Evolutionary conservation across 2,888 invertebrate genomes (phyloP).

Genomic region (Monochamus alternatus): DNA sequence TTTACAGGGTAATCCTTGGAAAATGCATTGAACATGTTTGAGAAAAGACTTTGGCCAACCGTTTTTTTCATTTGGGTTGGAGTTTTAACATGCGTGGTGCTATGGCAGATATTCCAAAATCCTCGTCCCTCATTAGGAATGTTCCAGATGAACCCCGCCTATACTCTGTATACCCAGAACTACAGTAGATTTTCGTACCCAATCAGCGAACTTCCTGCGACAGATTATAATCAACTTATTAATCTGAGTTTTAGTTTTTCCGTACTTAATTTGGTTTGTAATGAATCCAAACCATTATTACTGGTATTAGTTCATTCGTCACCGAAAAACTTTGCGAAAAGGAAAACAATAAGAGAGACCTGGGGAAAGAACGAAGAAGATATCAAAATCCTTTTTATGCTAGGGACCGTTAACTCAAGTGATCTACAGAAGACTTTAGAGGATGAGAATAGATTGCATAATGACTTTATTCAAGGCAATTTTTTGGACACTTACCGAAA

Average conservation of each 20-base stretch:
- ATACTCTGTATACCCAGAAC: slow-evolving; percentile 57
- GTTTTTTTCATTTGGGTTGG: slow-evolving; percentile 49
- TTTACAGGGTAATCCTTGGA: slow-evolving; percentile 45
- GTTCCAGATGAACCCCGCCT: slow-evolving; percentile 42
- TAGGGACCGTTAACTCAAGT: slow-evolving; percentile 74
- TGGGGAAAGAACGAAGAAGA: slow-evolving; percentile 78
- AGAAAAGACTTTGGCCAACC: slow-evolving; percentile 57
- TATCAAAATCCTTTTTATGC: slow-evolving; percentile 78
- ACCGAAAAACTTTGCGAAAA: slow-evolving; percentile 77
- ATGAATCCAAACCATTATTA: slow-evolving; percentile 67
- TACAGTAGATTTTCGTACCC: slow-evolving; percentile 54
- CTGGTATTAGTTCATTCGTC: slow-evolving; percentile 81
- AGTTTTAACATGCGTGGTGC: slow-evolving; percentile 48
- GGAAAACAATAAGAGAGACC: slow-evolving; percentile 81
- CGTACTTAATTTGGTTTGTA: slow-evolving; percentile 52
- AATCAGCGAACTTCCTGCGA: slow-evolving; percentile 44
- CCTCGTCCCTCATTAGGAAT: slow-evolving; percentile 22
- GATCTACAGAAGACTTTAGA: slow-evolving; percentile 62
- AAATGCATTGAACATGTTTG: slow-evolving; percentile 55
- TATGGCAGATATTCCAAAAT: slow-evolving; percentile 54
- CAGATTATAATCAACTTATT: slow-evolving; percentile 57
- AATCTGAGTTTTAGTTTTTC: slow-evolving; percentile 55
- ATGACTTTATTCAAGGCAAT: slow-evolving; percentile 84
- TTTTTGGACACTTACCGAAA: slow-evolving; percentile 86
- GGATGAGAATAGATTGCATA: slow-evolving; percentile 74